phyloP scores from a whole-genome alignment of 2,888 invertebrate species.

The Drosophila falleni region DNA sequence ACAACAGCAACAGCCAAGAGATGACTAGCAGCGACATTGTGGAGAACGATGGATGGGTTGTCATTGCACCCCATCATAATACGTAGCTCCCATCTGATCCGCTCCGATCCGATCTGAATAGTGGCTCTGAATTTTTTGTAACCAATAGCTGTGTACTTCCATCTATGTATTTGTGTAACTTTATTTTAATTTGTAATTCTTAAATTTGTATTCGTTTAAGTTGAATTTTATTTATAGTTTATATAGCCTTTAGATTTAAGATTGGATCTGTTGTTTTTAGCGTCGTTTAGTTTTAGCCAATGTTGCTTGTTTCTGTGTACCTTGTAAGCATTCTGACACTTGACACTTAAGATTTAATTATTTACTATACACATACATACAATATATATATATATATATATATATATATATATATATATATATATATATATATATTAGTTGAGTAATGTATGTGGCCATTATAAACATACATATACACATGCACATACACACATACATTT shows the following conservation, averaged over 20 bases:
- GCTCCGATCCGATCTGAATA: not conserved
- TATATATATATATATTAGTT: not conserved
- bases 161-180: slow-evolving; percentile 25
- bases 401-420: not conserved
- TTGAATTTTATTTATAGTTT: slow-evolving; percentile 23
- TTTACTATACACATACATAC: slow-evolving; percentile 17
- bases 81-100: slow-evolving; percentile 68
- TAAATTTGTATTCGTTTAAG: slow-evolving; percentile 5
- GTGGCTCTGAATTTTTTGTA: slow-evolving; percentile 30
- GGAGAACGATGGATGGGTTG: slow-evolving; percentile 84
- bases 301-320: slow-evolving; percentile 53
- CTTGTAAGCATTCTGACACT: slow-evolving; percentile 38
- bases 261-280: slow-evolving; percentile 15
- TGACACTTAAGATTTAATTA: slow-evolving; percentile 32
- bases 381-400: not conserved
- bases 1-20: slow-evolving; percentile 30
- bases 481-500: slow-evolving; percentile 2
- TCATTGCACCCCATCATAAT: slow-evolving; percentile 80
- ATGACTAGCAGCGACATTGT: slow-evolving; percentile 45
- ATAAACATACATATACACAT: slow-evolving; percentile 5
- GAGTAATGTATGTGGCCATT: slow-evolving; percentile 18
- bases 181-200: slow-evolving; percentile 17
- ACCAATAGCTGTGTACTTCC: slow-evolving; percentile 53
- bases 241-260: not conserved
- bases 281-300: slow-evolving; percentile 33